Base-by-base conservation (phyloP, 2,797 vertebrate genomes). In the Gephyroberyx darwinii region DNA sequence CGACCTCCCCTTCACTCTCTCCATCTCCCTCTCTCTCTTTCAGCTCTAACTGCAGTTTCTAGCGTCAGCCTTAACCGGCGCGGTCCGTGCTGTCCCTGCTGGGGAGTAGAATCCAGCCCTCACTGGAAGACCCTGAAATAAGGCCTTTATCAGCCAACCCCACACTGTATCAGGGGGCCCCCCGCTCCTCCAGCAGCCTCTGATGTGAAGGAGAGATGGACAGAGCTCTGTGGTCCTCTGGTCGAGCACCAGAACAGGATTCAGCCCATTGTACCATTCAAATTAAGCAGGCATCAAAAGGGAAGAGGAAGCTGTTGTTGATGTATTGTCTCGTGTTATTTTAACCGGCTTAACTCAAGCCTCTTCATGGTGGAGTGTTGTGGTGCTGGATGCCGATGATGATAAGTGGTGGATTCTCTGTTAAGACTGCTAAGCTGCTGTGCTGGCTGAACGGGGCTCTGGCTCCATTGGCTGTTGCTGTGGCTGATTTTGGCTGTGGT, bases 71-170 rank as follows among this genome's bases (percentile, higher is more conserved):
- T 91, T 90, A 89, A 91, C 85, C 90, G 61, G 75, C 83, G 65
- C 77, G 60, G 88, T 74, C 86, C 81, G 48, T 78, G 78, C 83
- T 56, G 88, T 91, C 91, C 90, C 90, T 88, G 86, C 87, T 92
- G 90, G 92, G 91, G 90, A 91, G 86, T 89, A 85, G 82, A 90
- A 91, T 91, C 85, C 88, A 84, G 82, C 90, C 91, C 88, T 90
- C 90, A 91, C 90, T 93, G 92, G 92, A 93, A 93, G 90, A 91
- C 90, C 91, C 90, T 90, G 91, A 93, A 93, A 93, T 93, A 93
- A 93, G 91, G 91, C 92, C 92, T 94, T 94, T 94, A 94, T 94
- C 93, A 94, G 93, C 90, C 91, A 90, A 92, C 89, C 92, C 91
- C 93, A 94, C 92, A 92, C 92, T 92, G 93, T 93, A 92, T 88